phyloP scores from a whole-genome alignment of 2,888 invertebrate genomes.

The Archaeoteleia sp. region DNA sequence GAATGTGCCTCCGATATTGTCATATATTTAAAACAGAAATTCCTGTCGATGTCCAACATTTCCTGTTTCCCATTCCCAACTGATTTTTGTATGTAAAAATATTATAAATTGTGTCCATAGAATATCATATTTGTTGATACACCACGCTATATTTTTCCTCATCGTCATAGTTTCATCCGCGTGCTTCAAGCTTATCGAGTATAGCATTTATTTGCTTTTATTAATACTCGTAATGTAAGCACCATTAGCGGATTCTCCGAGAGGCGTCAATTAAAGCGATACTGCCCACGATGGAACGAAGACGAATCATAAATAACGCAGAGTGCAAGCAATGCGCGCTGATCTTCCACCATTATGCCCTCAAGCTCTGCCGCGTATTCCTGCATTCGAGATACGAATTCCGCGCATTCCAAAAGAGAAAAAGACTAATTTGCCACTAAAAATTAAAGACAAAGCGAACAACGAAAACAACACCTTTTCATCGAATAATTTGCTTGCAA shows the following conservation, averaged over 20 bases:
- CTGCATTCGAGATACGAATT: conserved; percentile 40
- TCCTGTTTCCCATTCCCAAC: no score
- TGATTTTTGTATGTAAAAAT: no score
- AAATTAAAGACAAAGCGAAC: neutral
- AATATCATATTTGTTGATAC: no score
- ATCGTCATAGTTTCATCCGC: no score
- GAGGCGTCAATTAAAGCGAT: conserved; percentile 53
- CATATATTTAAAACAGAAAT: no score
- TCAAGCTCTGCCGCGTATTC: conserved; percentile 32
- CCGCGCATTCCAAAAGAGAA: conserved; percentile 32
- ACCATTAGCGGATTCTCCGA: conserved; percentile 42
- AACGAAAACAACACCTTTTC: conserved; percentile 22
- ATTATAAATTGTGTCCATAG: no score
- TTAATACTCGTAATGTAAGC: conserved; percentile 47
- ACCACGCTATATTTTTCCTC: no score
- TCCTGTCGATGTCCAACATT: no score
- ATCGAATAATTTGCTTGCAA: no score
- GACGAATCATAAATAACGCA: conserved; percentile 52
- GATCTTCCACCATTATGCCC: conserved; percentile 48
- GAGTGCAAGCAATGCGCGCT: conserved; percentile 28
- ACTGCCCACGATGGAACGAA: conserved; percentile 48
- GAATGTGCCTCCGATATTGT: no score
- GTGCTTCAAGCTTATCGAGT: conserved; percentile 34
- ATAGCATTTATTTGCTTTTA: conserved; percentile 46
- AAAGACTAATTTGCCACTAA: neutral